Conservation (phyloP, 2,797 vertebrate genomes). For the Glyptemys insculpta region DNA sequence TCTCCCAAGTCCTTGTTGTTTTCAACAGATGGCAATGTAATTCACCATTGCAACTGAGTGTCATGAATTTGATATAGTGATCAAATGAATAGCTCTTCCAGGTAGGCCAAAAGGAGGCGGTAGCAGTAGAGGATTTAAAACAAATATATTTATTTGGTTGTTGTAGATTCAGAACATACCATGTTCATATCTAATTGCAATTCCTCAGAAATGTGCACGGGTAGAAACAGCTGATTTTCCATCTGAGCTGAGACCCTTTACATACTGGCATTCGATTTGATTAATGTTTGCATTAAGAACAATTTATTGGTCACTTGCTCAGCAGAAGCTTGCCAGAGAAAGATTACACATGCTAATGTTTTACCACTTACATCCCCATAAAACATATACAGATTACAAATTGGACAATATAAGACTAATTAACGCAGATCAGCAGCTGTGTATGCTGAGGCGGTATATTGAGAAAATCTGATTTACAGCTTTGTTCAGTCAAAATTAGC, state of each 20-base stretch:
- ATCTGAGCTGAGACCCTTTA: constrained; percentile 33
- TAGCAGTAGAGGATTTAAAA: not conserved
- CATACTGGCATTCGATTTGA: constrained; percentile 64
- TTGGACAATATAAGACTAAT: constrained; percentile 77
- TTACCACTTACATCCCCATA: constrained; percentile 67
- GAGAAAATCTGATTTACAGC: constrained; percentile 69
- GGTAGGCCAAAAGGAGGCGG: not conserved
- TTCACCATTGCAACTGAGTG: not conserved
- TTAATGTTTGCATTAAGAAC: constrained; percentile 73
- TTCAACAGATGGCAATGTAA: not conserved
- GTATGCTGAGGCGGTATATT: constrained; percentile 45
- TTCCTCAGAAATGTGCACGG: constrained; percentile 46
- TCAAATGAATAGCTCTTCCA: constrained; percentile 11
- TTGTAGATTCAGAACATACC: constrained; percentile 38
- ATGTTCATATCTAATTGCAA: constrained; percentile 32
- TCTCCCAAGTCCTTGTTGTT: not conserved
- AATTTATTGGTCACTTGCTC: constrained; percentile 79
- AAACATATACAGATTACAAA: constrained; percentile 73
- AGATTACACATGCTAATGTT: constrained; percentile 62
- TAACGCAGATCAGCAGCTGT: constrained; percentile 72
- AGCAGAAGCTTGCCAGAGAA: constrained; percentile 72
- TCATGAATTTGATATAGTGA: not conserved
- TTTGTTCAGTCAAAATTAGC: constrained; percentile 52
- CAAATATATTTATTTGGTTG: not conserved
- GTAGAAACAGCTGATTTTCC: constrained; percentile 30